Conservation (phyloP, 2,113 vertebrate genomes). For the Amia ocellicauda region DNA sequence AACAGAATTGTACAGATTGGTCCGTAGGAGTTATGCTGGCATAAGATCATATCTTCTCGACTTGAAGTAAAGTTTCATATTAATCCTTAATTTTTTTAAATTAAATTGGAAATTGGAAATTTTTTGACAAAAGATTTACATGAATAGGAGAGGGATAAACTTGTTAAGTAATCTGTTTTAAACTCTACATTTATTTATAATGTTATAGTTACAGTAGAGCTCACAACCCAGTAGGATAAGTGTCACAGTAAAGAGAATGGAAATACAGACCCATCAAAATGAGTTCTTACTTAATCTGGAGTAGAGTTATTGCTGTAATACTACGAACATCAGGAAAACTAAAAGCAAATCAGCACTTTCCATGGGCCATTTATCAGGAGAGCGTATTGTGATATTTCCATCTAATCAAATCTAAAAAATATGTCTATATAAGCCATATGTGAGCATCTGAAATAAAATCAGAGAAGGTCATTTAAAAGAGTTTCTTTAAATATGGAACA, state of each 20-base stretch:
- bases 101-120: background rate
- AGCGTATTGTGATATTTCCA: background rate
- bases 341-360: background rate
- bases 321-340: background rate
- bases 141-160: background rate
- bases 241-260: background rate
- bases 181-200: background rate
- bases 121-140: slow-evolving; percentile 3
- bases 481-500: no score
- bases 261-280: background rate
- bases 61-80: background rate
- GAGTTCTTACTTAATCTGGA: slow-evolving; percentile 6
- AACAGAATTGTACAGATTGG: no score
- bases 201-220: background rate
- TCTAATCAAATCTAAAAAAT: background rate
- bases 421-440: no score
- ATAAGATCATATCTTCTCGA: background rate
- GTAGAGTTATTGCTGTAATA: slow-evolving; percentile 2
- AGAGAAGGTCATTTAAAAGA: no score
- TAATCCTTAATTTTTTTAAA: background rate
- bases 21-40: no score
- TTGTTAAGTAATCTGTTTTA: background rate
- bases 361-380: background rate
- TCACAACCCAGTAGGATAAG: background rate
- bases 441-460: no score